phyloP scores from a whole-genome alignment of 2,113 vertebrate species.

The Peromyscus californicus region DNA sequence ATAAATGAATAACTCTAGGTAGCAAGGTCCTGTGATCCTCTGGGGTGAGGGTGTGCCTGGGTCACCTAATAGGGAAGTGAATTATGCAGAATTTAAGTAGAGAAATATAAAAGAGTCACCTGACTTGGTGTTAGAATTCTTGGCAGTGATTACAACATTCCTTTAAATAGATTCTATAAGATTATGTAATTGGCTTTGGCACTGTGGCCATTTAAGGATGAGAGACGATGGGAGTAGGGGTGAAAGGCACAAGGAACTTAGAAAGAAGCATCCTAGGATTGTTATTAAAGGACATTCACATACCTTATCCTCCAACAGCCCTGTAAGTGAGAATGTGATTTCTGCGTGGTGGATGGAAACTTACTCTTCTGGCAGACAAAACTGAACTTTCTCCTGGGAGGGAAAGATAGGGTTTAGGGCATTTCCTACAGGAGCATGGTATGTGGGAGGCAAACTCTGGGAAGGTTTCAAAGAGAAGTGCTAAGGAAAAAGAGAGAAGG shows the following conservation, averaged over 20 bases:
- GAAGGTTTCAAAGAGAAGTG: not conserved
- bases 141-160: slow-evolving; percentile 37
- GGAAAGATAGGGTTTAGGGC: not conserved
- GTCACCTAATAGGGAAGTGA: slow-evolving; percentile 4
- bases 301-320: not conserved
- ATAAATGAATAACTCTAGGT: not conserved
- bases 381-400: not conserved
- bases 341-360: not conserved
- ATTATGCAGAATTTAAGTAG: slow-evolving; percentile 29
- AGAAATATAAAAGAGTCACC: slow-evolving; percentile 19
- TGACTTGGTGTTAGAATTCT: slow-evolving; percentile 57
- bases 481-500: not conserved
- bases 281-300: rapidly evolving
- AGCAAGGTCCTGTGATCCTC: not conserved
- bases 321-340: rapidly evolving
- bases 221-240: not conserved
- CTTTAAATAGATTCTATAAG: slow-evolving; percentile 14
- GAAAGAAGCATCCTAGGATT: rapidly evolving
- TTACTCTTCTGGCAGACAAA: not conserved
- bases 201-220: not conserved
- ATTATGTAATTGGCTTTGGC: not conserved
- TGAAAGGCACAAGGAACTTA: not conserved
- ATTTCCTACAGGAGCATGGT: too few species aligned
- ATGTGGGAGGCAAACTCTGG: not conserved
- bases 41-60: not conserved